Percentiles rank a stretch among this genome's conserved stretches.
These are phyloP conservation scores for Pavo muticus DNA, from an alignment of 2,113 vertebrate species.

Conservation along the genomic window DNA sequence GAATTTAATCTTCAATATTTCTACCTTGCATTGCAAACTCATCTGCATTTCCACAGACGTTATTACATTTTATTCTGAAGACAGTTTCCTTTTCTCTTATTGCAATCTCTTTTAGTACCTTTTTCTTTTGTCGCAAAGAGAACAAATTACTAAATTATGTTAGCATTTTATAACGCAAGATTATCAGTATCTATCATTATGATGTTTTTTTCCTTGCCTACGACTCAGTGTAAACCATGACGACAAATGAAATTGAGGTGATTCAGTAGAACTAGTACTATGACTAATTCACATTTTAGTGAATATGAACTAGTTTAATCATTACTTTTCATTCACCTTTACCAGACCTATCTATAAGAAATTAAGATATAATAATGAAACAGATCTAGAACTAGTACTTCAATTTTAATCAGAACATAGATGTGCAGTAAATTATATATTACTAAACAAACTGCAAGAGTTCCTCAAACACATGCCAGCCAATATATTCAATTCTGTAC, in stretches of 20 bases:
- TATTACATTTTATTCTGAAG: not conserved
- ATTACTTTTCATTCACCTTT: not conserved
- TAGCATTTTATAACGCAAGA: not conserved
- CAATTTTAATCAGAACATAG: not conserved
- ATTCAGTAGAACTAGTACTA: slow-evolving; percentile 28
- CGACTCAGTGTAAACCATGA: not conserved
- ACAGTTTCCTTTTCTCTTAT: not conserved
- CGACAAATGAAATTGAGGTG: slow-evolving; percentile 21
- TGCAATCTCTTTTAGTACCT: not conserved
- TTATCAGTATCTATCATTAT: not conserved
- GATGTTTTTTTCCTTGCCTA: not conserved
- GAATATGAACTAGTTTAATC: not conserved
- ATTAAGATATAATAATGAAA: not conserved
- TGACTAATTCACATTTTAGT: not conserved
- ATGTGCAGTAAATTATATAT: not conserved
- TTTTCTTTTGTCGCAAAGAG: not conserved
- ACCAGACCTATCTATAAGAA: not conserved
- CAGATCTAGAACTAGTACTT: not conserved
- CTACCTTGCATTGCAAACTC: not conserved
- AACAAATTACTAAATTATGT: not conserved
- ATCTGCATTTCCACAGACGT: not conserved
- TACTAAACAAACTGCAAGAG: not conserved
- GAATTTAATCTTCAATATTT: not conserved
- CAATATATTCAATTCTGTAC: not conserved
- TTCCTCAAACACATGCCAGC: not conserved